Conservation (phyloP, 2,113 vertebrate genomes). For the Cebidichthys violaceus region DNA sequence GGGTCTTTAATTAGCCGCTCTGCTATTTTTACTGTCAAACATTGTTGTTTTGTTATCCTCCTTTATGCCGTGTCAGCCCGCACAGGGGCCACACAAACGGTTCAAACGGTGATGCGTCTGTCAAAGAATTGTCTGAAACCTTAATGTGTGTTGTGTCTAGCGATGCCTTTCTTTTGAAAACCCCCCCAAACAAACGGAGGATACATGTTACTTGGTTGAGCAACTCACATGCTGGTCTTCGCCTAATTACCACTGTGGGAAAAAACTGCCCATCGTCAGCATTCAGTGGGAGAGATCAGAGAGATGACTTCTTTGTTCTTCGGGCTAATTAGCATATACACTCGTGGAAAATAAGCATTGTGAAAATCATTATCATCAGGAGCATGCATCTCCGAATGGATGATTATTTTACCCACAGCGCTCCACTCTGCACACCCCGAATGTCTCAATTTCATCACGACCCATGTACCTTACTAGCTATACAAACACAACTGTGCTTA, state of each 20-base stretch:
- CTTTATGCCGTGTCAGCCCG: constrained; percentile 40
- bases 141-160: constrained; percentile 8
- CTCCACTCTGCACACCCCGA: background rate
- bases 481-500: background rate
- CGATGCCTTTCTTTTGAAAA: background rate
- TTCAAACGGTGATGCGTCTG: constrained; percentile 23
- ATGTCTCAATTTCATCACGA: constrained; percentile 27
- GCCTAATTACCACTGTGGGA: constrained; percentile 70
- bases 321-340: constrained; percentile 67
- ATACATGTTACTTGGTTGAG: constrained; percentile 49
- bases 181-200: constrained; percentile 7
- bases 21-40: constrained; percentile 60
- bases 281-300: constrained; percentile 70
- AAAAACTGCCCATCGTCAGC: constrained; percentile 75
- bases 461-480: constrained; percentile 3
- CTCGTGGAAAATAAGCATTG: constrained; percentile 16
- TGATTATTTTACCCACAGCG: constrained; percentile 28
- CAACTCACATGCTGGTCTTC: constrained; percentile 40
- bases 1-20: constrained; percentile 67
- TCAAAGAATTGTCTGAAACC: constrained; percentile 32
- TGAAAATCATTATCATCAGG: constrained; percentile 51
- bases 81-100: constrained; percentile 31
- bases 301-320: constrained; percentile 71
- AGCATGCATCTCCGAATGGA: constrained; percentile 39
- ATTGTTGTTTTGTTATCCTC: constrained; percentile 41